Percentiles rank a stretch among this genome's conserved stretches.
Conservation (phyloP, 1,140 invertebrate species). For the Helicoverpa armigera region DNA sequence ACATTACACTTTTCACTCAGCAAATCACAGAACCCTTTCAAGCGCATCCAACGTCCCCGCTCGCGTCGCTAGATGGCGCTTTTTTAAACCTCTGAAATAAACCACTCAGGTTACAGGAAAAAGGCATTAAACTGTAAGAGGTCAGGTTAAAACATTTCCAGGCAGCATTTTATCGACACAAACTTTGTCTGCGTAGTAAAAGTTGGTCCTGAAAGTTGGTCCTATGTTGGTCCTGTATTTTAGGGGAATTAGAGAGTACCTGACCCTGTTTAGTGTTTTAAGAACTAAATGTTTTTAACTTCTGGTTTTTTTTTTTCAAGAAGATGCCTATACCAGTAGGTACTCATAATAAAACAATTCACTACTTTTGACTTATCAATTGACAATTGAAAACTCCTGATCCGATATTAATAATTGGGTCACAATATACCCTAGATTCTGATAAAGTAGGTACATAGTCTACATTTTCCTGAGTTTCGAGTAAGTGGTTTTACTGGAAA, state of each 20-base stretch:
- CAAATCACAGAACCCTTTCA: not conserved
- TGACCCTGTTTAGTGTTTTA: not conserved
- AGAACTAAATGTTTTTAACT: not conserved
- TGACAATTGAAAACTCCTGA: too few relatives aligned
- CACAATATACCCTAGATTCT: too few relatives aligned
- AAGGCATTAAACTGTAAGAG: slow-evolving; percentile 39
- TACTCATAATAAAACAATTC: too few relatives aligned
- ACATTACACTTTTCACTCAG: too few relatives aligned
- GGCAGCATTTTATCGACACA: slow-evolving; percentile 30
- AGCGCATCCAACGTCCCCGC: not conserved
- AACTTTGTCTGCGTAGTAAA: slow-evolving; percentile 19
- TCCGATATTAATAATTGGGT: too few relatives aligned
- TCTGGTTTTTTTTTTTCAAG: not conserved
- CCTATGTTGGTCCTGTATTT: slow-evolving; percentile 13
- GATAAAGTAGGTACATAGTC: too few relatives aligned
- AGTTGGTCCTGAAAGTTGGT: slow-evolving; percentile 25
- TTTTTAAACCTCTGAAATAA: slow-evolving; percentile 18
- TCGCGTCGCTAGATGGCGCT: slow-evolving; percentile 29
- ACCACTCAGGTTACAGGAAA: slow-evolving; percentile 8
- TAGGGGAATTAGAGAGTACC: slow-evolving; percentile 20
- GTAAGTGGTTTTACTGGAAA: too few relatives aligned
- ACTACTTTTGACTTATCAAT: too few relatives aligned
- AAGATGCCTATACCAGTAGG: too few relatives aligned
- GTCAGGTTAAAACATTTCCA: slow-evolving; percentile 23
- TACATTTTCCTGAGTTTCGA: too few relatives aligned